A percentile compares a stretch with the other conserved stretches of the same genome.
phyloP scores from a whole-genome alignment of 2,113 vertebrate genomes.

The Leptobrachium leishanense region DNA sequence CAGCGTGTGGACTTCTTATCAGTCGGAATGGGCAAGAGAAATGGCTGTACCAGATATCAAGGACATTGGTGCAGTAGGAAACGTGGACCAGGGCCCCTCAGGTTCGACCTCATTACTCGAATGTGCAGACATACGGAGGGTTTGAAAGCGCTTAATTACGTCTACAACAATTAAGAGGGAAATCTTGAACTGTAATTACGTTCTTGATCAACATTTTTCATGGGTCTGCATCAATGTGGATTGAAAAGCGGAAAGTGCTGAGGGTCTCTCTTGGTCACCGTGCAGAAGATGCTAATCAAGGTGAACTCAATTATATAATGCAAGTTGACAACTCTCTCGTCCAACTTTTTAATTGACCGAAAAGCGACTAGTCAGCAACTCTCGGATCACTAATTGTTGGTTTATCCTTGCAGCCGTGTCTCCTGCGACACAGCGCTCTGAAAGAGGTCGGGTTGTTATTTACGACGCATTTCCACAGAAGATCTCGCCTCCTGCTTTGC shows the following conservation, averaged over 20 bases:
- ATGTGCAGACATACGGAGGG: background rate
- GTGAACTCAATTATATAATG: slow-evolving; percentile 17
- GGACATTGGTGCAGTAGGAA: too few relatives aligned
- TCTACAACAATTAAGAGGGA: background rate
- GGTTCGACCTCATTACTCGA: background rate
- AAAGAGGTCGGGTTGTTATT: slow-evolving; percentile 11
- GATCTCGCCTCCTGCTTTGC: background rate
- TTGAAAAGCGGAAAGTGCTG: background rate
- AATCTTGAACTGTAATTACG: background rate
- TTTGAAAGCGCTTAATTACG: background rate
- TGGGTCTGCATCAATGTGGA: background rate
- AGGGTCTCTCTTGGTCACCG: background rate
- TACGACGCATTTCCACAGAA: background rate
- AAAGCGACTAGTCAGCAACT: slow-evolving; percentile 23
- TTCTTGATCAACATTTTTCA: background rate
- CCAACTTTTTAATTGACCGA: slow-evolving; percentile 43
- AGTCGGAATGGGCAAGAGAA: too few relatives aligned
- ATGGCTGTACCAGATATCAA: too few relatives aligned
- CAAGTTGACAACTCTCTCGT: slow-evolving; percentile 1
- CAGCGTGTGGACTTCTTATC: too few relatives aligned
- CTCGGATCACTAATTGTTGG: slow-evolving; percentile 31
- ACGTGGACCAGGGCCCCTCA: too few relatives aligned
- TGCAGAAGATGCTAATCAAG: slow-evolving; percentile 1
- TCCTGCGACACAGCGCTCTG: background rate
- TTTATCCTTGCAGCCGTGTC: slow-evolving; percentile 34